phyloP scores from a whole-genome alignment of 2,797 vertebrate species.

The Phalanger gymnotis region DNA sequence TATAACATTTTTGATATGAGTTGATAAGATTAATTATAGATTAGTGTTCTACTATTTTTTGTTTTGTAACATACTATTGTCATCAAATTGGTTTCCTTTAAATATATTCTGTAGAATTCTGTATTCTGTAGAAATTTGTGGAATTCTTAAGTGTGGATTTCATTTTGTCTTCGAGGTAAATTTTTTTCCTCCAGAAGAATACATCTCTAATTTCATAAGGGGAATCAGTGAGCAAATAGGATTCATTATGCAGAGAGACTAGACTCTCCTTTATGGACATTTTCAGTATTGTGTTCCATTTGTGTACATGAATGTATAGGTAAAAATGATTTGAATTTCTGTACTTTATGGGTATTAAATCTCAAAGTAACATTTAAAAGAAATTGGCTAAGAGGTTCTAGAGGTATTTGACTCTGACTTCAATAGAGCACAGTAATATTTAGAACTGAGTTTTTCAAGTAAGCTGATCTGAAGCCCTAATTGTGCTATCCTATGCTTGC shows the following conservation, averaged over 20 bases:
- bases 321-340: neutral
- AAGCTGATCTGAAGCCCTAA: neutral
- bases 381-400: neutral
- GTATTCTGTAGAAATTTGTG: neutral
- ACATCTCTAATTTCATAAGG: neutral
- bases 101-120: neutral
- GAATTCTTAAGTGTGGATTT: neutral
- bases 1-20: neutral
- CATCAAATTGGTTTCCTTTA: conserved; percentile 12
- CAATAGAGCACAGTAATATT: neutral
- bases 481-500: neutral
- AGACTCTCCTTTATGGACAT: neutral
- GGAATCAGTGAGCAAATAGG: neutral
- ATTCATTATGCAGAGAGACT: neutral
- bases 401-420: neutral
- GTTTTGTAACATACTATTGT: neutral
- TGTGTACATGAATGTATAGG: neutral
- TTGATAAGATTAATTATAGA: neutral
- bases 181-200: neutral
- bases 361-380: neutral
- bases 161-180: neutral
- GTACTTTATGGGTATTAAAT: neutral
- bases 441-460: neutral
- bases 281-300: neutral
- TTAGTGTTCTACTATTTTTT: neutral